These are phyloP conservation scores for Drosophila suzukii DNA, from an alignment of 1,140 invertebrate genomes.

Conservation along the genomic window DNA sequence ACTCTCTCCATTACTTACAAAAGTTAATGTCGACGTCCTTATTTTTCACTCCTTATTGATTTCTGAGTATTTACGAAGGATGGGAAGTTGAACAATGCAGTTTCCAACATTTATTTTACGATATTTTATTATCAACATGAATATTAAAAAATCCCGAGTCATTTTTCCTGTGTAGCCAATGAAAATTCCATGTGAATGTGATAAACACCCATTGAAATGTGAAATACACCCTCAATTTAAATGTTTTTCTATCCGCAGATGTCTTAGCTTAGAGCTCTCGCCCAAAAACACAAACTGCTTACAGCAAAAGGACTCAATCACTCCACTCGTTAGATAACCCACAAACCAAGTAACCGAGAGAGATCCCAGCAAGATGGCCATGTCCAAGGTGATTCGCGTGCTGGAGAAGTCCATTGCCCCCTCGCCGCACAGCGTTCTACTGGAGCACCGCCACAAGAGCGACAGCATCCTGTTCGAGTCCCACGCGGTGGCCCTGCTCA, in stretches of 20 bases:
- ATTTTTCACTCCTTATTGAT: too few species aligned
- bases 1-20: too few species aligned
- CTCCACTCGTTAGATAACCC: neutral
- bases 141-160: too few species aligned
- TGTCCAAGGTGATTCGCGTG: constrained; percentile 96
- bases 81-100: too few species aligned
- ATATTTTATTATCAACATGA: too few species aligned
- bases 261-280: constrained; percentile 35
- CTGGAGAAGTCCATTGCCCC: constrained; percentile 93
- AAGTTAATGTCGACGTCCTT: too few species aligned
- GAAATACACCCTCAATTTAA: constrained; percentile 28
- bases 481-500: constrained; percentile 90
- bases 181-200: neutral
- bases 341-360: neutral
- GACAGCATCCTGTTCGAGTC: constrained; percentile 96
- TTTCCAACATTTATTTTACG: too few species aligned
- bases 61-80: too few species aligned
- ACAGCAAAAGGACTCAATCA: constrained; percentile 17
- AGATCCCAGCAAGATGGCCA: constrained; percentile 88
- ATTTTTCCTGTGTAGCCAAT: too few species aligned
- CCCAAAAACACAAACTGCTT: constrained; percentile 24
- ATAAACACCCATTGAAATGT: constrained; percentile 4
- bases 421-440: constrained; percentile 94
- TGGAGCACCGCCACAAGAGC: constrained; percentile 93
- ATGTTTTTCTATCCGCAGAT: constrained; percentile 44